phyloP scores from a whole-genome alignment of 2,113 vertebrate species.

The Gnathonemus longibarbis region DNA sequence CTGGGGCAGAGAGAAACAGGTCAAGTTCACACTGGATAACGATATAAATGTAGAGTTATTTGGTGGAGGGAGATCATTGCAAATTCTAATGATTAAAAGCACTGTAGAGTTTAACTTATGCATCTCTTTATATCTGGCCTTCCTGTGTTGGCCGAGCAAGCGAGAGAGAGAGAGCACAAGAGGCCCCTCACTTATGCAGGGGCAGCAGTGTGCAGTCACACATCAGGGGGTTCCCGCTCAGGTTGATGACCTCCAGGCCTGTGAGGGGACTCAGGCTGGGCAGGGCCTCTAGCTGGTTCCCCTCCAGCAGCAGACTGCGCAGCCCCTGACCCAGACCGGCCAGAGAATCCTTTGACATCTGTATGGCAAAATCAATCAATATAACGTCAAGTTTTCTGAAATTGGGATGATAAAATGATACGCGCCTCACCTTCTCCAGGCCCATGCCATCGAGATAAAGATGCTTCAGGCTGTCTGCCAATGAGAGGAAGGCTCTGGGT shows the following conservation, averaged over 20 bases:
- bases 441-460: slow-evolving; percentile 79
- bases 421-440: slow-evolving; percentile 66
- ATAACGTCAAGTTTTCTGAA: background rate
- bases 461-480: slow-evolving; percentile 68
- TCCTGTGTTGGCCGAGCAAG: background rate
- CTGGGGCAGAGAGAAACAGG: slow-evolving; percentile 43
- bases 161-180: background rate
- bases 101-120: background rate
- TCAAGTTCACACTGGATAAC: background rate
- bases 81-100: background rate
- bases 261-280: slow-evolving; percentile 64
- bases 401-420: background rate
- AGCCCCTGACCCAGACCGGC: slow-evolving; percentile 66
- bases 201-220: slow-evolving; percentile 82
- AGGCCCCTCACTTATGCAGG: slow-evolving; percentile 64
- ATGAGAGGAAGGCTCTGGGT: slow-evolving; percentile 55
- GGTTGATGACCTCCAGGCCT: slow-evolving; percentile 76
- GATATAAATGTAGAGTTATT: background rate
- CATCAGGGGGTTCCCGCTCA: slow-evolving; percentile 76
- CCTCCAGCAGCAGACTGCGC: slow-evolving; percentile 76
- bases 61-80: background rate
- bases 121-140: background rate
- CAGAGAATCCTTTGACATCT: slow-evolving; percentile 70
- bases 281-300: slow-evolving; percentile 71
- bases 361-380: background rate